phyloP scores from a whole-genome alignment of 2,113 vertebrate genomes.

The Perca flavescens region DNA sequence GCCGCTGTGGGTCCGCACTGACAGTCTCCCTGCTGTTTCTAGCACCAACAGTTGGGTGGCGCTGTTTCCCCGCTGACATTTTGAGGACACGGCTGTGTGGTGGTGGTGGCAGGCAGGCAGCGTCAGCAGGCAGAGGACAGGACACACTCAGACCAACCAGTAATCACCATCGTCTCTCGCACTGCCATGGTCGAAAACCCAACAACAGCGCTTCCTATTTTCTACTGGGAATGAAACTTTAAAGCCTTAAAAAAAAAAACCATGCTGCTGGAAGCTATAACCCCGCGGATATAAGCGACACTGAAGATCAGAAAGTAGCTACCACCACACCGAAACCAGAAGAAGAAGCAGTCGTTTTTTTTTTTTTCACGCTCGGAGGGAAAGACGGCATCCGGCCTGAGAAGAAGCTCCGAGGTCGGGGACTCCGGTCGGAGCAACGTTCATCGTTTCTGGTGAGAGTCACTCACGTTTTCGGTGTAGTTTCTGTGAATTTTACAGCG shows the following conservation, averaged over 20 bases:
- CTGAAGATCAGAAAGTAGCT: conserved; percentile 53
- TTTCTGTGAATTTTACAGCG: neutral
- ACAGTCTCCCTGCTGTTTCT: accelerated
- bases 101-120: conserved; percentile 55
- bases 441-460: conserved; percentile 81
- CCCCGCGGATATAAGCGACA: conserved; percentile 62
- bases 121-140: conserved; percentile 54
- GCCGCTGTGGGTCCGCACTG: conserved; percentile 28
- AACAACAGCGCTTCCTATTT: conserved; percentile 27
- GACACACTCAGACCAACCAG: conserved; percentile 54
- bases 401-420: conserved; percentile 83
- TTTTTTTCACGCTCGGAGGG: conserved; percentile 56
- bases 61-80: conserved; percentile 52
- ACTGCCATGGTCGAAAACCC: conserved; percentile 46
- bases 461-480: neutral
- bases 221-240: conserved; percentile 52
- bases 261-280: conserved; percentile 47
- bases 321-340: conserved; percentile 48
- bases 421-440: conserved; percentile 76
- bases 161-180: conserved; percentile 57
- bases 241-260: neutral
- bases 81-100: conserved; percentile 44
- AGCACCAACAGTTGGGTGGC: neutral
- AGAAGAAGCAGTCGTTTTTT: conserved; percentile 22
- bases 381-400: conserved; percentile 83